Evolutionary conservation across 2,113 vertebrate genomes (phyloP).

Genomic region (Rousettus leschenaultii): DNA sequence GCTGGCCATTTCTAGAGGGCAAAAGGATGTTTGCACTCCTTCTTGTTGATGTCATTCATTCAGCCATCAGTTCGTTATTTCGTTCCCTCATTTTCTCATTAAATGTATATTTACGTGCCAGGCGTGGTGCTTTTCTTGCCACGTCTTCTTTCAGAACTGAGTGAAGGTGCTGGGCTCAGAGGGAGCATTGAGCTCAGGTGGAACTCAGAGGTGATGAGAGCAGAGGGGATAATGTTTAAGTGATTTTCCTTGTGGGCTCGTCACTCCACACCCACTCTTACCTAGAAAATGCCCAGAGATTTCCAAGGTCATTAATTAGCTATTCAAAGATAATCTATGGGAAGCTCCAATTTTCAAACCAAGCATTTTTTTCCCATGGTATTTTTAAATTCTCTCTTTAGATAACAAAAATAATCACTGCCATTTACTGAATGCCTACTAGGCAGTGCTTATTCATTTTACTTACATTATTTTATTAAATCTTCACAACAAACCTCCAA

Average conservation of each 20-base stretch:
- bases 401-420: slow-evolving; percentile 13
- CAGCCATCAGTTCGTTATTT: background rate
- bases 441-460: background rate
- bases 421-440: background rate
- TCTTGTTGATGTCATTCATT: background rate
- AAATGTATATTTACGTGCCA: background rate
- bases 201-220: background rate
- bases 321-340: slow-evolving; percentile 41
- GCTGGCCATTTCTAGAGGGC: background rate
- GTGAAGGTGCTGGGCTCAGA: background rate
- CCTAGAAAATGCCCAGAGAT: background rate
- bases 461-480: slow-evolving; percentile 25
- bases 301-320: slow-evolving; percentile 42
- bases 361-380: background rate
- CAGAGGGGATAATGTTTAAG: background rate
- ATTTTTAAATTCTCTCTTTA: slow-evolving; percentile 20
- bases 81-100: background rate
- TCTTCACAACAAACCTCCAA: slow-evolving; percentile 21
- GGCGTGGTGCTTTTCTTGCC: background rate
- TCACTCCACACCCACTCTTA: slow-evolving; percentile 10
- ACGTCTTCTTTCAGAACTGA: background rate
- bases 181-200: background rate
- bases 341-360: slow-evolving; percentile 35
- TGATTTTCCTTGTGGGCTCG: background rate
- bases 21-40: background rate